Conservation (phyloP, 2,113 vertebrate species). For the Alligator sinensis region DNA sequence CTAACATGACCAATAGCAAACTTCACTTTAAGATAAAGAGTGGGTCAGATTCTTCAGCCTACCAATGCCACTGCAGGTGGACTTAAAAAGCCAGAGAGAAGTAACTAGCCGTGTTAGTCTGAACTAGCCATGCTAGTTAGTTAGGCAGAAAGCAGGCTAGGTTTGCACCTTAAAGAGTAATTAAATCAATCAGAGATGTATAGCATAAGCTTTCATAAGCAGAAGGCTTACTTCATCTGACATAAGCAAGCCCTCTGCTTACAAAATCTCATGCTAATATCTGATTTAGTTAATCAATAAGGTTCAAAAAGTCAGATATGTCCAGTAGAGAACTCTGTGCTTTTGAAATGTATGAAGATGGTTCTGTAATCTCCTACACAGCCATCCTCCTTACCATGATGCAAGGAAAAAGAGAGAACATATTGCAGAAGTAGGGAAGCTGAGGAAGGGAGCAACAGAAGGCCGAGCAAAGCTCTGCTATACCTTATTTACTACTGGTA, state of each 20-base stretch:
- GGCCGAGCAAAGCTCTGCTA: background rate
- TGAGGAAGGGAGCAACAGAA: background rate
- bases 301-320: background rate
- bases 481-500: background rate
- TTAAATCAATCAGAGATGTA: background rate
- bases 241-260: too few species aligned
- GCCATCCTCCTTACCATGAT: background rate
- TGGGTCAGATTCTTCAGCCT: background rate
- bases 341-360: background rate
- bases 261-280: too few species aligned
- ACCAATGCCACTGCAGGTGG: background rate
- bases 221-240: background rate
- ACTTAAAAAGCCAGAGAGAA: too few species aligned
- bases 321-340: background rate
- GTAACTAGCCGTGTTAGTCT: too few species aligned
- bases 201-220: background rate
- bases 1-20: background rate
- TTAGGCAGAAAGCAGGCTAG: too few species aligned
- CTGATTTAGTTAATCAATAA: too few species aligned
- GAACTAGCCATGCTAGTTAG: too few species aligned
- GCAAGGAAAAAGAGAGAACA: background rate
- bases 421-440: background rate
- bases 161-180: too few species aligned
- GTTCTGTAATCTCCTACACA: background rate
- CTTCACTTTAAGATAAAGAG: background rate